Conservation (phyloP, 2,113 vertebrate genomes). For the Rhodinocichla rosea region DNA sequence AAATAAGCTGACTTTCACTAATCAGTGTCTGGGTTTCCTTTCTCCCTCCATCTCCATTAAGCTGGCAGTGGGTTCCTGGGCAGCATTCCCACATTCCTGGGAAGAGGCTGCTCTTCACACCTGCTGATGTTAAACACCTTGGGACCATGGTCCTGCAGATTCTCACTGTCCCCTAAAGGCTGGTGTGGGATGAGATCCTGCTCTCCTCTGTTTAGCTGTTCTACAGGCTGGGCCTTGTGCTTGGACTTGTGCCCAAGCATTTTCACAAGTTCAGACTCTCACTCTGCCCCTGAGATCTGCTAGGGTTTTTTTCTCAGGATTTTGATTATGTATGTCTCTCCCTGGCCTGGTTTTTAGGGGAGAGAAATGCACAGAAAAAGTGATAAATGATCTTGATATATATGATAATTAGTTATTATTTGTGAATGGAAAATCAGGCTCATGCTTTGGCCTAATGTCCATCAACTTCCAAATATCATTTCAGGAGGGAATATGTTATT, state of each 20-base stretch:
- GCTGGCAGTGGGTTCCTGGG: neutral
- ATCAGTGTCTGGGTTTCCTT: neutral
- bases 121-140: neutral
- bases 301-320: neutral
- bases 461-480: neutral
- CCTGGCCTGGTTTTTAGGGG: neutral
- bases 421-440: neutral
- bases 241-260: conserved; percentile 23
- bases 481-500: neutral
- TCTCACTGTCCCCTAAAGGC: neutral
- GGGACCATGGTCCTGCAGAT: neutral
- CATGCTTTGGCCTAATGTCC: neutral
- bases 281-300: conserved; percentile 23
- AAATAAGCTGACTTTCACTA: neutral
- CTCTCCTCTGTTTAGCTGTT: conserved; percentile 1
- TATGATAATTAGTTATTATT: neutral
- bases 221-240: neutral
- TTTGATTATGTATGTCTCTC: neutral
- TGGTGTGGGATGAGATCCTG: neutral
- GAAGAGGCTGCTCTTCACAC: neutral
- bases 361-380: neutral
- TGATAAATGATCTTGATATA: neutral
- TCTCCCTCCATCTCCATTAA: neutral
- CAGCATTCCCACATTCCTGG: neutral
- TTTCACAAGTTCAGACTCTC: conserved; percentile 43